A percentile compares a stretch with the other conserved stretches of the same genome.
phyloP scores from a whole-genome alignment of 2,888 invertebrate species.

The Mythimna albipuncta region DNA sequence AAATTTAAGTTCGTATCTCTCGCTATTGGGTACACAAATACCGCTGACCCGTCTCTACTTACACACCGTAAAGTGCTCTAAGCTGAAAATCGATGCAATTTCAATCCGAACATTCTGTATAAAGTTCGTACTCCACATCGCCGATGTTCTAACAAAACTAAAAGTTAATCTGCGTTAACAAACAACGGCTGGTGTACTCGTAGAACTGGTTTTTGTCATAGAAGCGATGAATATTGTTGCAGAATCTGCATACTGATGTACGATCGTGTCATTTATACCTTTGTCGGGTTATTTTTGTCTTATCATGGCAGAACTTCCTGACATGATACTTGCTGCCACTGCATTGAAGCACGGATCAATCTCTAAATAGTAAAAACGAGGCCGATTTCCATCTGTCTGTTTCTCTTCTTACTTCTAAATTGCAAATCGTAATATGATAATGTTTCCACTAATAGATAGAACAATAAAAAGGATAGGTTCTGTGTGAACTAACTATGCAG shows the following conservation, averaged over 20 bases:
- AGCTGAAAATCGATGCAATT: slow-evolving; percentile 56
- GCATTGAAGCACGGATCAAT: not conserved
- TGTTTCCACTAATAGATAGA: too few species aligned
- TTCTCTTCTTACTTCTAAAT: too few species aligned
- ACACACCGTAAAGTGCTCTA: slow-evolving; percentile 22
- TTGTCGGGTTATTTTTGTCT: too few species aligned
- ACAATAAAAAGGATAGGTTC: too few species aligned
- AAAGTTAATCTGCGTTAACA: slow-evolving; percentile 29
- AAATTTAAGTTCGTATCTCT: slow-evolving; percentile 13
- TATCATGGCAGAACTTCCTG: not conserved
- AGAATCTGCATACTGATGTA: not conserved
- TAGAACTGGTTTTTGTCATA: slow-evolving; percentile 5
- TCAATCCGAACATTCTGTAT: slow-evolving; percentile 37
- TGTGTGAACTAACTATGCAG: too few species aligned
- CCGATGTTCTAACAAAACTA: slow-evolving; percentile 11
- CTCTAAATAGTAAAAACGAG: not conserved
- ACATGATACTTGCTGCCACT: not conserved
- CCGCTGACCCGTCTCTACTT: slow-evolving; percentile 24
- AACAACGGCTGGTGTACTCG: slow-evolving; percentile 10
- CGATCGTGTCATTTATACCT: not conserved
- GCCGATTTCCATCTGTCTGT: too few species aligned
- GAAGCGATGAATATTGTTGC: slow-evolving; percentile 1
- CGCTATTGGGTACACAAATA: slow-evolving; percentile 24
- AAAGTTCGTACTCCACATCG: slow-evolving; percentile 29
- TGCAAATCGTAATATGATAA: too few species aligned